phyloP scores from a whole-genome alignment of 1,140 invertebrate species.

The Calephelis virginiensis region DNA sequence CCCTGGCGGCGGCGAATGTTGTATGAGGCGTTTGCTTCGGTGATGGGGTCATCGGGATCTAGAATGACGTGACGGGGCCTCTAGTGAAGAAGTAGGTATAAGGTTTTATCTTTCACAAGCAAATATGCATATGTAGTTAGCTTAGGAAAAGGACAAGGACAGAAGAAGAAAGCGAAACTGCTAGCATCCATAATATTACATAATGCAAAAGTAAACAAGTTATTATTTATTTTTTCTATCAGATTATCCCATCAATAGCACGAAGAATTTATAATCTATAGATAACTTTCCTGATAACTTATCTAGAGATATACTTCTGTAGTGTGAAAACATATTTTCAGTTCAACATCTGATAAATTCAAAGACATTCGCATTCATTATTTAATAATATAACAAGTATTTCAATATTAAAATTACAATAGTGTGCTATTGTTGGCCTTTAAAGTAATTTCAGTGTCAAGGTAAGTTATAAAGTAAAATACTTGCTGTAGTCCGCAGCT shows the following conservation, averaged over 20 bases:
- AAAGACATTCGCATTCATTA: slow-evolving; percentile 12
- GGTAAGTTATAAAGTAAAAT: not conserved
- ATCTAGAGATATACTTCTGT: slow-evolving; percentile 37
- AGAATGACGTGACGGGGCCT: no score
- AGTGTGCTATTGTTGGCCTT: no score
- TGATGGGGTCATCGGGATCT: no score
- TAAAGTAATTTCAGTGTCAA: no score
- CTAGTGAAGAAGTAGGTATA: no score
- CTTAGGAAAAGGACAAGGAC: no score
- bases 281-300: slow-evolving; percentile 38
- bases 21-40: no score
- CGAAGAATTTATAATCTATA: slow-evolving; percentile 14
- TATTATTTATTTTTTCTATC: slow-evolving; percentile 18
- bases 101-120: no score
- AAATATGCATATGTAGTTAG: no score
- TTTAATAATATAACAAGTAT: slow-evolving; percentile 15
- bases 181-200: not conserved
- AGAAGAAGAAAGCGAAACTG: no score
- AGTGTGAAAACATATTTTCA: slow-evolving; percentile 38
- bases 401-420: not conserved
- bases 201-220: slow-evolving; percentile 7
- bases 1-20: no score
- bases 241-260: slow-evolving; percentile 25
- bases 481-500: no score
- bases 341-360: slow-evolving; percentile 28